Conservation (phyloP, 2,888 invertebrate species). For the Masnerella sp. region DNA sequence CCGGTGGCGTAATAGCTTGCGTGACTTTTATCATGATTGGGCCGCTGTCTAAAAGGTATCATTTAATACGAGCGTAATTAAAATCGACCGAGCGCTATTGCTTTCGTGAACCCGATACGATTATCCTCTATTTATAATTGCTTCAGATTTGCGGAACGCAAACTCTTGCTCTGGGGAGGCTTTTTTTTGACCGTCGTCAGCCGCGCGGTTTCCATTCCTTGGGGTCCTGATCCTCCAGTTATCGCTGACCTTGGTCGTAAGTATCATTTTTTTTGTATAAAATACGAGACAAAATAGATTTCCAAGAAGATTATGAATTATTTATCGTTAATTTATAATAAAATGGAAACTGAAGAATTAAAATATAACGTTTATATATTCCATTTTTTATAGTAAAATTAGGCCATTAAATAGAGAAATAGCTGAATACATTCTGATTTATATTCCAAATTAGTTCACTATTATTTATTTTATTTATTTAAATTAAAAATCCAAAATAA, state of each 20-base stretch:
- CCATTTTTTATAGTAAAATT: too few relatives aligned
- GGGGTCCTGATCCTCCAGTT: constrained; percentile 85
- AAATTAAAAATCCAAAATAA: too few relatives aligned
- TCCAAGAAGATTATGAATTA: too few relatives aligned
- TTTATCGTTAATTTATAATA: too few relatives aligned
- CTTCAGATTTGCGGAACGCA: constrained; percentile 84
- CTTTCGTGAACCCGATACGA: constrained; percentile 29
- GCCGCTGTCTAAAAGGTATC: constrained; percentile 82
- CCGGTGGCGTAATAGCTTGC: constrained; percentile 88
- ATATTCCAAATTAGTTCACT: too few relatives aligned
- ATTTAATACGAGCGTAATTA: constrained; percentile 32
- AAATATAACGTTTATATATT: too few relatives aligned
- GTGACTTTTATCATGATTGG: constrained; percentile 85
- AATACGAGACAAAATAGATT: not conserved
- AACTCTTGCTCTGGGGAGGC: constrained; percentile 89
- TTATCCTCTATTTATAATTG: constrained; percentile 30
- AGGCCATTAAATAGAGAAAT: too few relatives aligned
- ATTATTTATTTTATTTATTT: too few relatives aligned
- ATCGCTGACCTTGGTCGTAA: constrained; percentile 78
- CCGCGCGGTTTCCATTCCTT: constrained; percentile 86
- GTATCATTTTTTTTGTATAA: constrained; percentile 48
- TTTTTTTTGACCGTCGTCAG: constrained; percentile 89
- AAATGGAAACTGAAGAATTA: too few relatives aligned
- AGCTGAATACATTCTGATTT: too few relatives aligned
- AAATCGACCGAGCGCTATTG: constrained; percentile 19